These are phyloP conservation scores for Merops nubicus DNA, from an alignment of 2,113 vertebrate species.

Conservation along the genomic window DNA sequence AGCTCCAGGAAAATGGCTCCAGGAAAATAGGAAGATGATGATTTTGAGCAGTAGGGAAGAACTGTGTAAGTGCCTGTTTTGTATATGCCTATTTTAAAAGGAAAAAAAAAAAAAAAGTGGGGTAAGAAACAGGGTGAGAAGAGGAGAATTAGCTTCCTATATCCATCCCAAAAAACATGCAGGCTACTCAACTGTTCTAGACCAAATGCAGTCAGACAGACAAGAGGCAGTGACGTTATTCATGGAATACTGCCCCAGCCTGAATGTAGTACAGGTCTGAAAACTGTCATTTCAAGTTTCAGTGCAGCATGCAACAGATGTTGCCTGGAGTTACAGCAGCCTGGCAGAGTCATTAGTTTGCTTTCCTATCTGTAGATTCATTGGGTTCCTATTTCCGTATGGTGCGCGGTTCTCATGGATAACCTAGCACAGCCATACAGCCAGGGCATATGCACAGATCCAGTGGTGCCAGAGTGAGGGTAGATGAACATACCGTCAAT, in stretches of 20 bases:
- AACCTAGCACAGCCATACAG: neutral
- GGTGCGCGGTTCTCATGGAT: neutral
- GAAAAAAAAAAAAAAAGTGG: neutral
- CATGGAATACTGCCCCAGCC: neutral
- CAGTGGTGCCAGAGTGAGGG: neutral
- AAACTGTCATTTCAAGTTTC: neutral
- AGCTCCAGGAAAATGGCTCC: neutral
- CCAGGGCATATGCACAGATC: neutral
- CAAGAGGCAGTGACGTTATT: neutral
- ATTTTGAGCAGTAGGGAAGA: neutral
- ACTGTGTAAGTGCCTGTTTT: neutral
- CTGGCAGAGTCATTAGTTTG: neutral
- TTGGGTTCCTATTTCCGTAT: neutral
- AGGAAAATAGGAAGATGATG: neutral
- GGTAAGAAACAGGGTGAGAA: neutral
- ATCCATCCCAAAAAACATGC: neutral
- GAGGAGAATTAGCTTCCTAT: neutral
- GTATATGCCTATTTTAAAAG: neutral
- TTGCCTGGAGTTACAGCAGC: neutral
- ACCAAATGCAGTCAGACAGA: neutral
- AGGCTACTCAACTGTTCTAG: neutral
- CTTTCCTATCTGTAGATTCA: neutral
- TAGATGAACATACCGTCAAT: fast-evolving
- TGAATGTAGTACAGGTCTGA: neutral
- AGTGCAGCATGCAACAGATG: neutral